Conservation (phyloP, 2,888 invertebrate species). For the Chloroclystis v-ata region DNA sequence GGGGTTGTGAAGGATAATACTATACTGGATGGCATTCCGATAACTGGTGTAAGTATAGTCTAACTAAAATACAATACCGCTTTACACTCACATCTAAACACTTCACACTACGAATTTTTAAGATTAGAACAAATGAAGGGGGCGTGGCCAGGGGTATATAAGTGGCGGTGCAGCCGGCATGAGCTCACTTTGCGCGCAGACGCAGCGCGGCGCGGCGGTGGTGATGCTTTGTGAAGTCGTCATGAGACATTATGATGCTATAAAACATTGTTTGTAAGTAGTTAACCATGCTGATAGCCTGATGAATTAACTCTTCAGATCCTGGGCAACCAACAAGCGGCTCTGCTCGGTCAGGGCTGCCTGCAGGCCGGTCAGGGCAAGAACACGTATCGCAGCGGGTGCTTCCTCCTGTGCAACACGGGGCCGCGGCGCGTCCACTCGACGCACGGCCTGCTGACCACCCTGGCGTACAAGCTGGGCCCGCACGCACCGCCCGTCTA, state of each 20-base stretch:
- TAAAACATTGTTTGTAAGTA: too few relatives aligned
- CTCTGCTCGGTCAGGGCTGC: constrained; percentile 94
- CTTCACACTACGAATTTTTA: too few relatives aligned
- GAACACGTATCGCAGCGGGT: constrained; percentile 96
- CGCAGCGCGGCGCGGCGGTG: too few relatives aligned
- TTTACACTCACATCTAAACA: too few relatives aligned
- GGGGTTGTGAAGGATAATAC: constrained; percentile 84
- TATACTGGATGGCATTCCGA: constrained; percentile 80
- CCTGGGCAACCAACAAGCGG: constrained; percentile 97
- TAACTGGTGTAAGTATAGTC: constrained; percentile 61
- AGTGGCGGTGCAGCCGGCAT: too few relatives aligned
- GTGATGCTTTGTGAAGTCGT: too few relatives aligned
- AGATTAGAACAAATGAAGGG: too few relatives aligned
- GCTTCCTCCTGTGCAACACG: constrained; percentile 97
- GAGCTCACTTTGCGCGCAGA: too few relatives aligned
- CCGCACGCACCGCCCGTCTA: constrained; percentile 88
- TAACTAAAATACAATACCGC: not conserved
- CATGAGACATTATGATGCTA: too few relatives aligned
- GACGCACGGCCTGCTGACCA: constrained; percentile 91
- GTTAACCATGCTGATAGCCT: too few relatives aligned
- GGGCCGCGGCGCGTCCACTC: constrained; percentile 91
- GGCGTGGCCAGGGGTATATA: too few relatives aligned
- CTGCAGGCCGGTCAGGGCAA: constrained; percentile 93
- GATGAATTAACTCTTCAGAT: too few relatives aligned
- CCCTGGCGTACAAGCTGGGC: constrained; percentile 94